phyloP scores from a whole-genome alignment of 2,113 vertebrate genomes.

The mouse (Mus musculus) region DNA sequence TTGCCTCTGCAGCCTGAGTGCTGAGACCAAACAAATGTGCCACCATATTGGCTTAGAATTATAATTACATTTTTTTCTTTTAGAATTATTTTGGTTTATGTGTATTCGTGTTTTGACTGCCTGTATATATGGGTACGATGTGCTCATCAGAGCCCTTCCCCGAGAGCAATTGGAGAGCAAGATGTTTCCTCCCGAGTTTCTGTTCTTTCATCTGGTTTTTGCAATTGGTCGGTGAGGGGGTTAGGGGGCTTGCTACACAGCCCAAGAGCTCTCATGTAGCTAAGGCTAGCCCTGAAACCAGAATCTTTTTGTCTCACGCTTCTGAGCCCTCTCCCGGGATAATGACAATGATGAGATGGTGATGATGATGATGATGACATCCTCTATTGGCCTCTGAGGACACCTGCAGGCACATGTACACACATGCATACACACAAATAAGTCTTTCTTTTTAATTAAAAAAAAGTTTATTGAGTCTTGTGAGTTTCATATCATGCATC shows the following conservation, averaged over 20 bases:
- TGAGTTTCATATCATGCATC: too few relatives aligned
- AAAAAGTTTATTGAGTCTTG: too few relatives aligned
- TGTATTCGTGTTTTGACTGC: too few relatives aligned
- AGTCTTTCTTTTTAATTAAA: too few relatives aligned
- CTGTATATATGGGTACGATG: too few relatives aligned
- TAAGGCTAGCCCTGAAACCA: not conserved
- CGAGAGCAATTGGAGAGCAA: not conserved
- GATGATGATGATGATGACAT: too few relatives aligned
- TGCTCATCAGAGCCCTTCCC: conserved; percentile 15
- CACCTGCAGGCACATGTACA: not conserved
- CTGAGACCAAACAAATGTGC: not conserved
- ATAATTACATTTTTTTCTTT: too few relatives aligned
- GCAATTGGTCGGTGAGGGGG: too few relatives aligned
- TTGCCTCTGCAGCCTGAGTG: not conserved
- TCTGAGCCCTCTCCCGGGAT: not conserved
- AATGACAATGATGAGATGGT: too few relatives aligned
- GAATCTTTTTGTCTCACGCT: not conserved
- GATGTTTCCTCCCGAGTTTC: not conserved
- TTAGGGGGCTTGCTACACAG: not conserved
- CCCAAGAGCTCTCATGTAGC: not conserved
- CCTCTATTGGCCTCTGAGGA: not conserved
- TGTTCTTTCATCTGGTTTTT: not conserved
- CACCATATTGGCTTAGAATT: too few relatives aligned
- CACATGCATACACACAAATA: not conserved
- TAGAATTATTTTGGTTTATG: too few relatives aligned